Base-by-base conservation (phyloP, 2,797 vertebrate genomes). In the Cyclura pinguis region DNA sequence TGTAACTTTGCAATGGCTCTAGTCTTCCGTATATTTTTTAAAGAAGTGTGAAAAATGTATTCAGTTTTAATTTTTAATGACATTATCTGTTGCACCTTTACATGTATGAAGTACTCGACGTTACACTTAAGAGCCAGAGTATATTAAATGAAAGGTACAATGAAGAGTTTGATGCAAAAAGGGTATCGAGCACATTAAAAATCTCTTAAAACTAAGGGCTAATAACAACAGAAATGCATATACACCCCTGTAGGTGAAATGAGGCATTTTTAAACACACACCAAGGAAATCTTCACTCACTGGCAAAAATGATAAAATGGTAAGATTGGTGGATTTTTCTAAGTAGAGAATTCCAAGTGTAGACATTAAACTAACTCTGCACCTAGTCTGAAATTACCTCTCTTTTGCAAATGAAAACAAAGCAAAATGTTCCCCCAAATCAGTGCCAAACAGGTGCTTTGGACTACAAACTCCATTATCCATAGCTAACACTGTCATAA, bases 131-230 rank as follows among this genome's bases (percentile, higher is more conserved):
- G 38, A 72, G 62, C 35, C 77, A 52, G 57, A 67, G 76, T 86
- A 76, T 59, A 76, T 42, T 35, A 29, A 72, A 81, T 81, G 55
- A 88, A 81, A 72, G 47, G n/a, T 88, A 81, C 50, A 69, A 80
- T 72, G 52, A 88, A 81, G 59, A 57, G 29, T 20, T 72, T n/a
- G 42, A 32, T 88, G 52, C 72, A 82, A 88, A 73, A 16, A 80
- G 50, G 50, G 55, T 57, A 88, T 6, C 3, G 42, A 32, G 57
- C n/a, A 73, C 52, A 81, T 69, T 72, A 29, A 73, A 82, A 73
- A 81, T 8, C 87, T 69, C 64, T 62, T 47, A 12, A 38, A 88
- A 82, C 10, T 16, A 32, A 73, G 57, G n/a, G 55, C 35, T 73
- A 73, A 35, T 80, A 35, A 64, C 55, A 47, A 62, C 57, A 50